These are phyloP conservation scores for Pseudomyrmex gracilis DNA, from an alignment of 1,140 invertebrate species.

Conservation along the genomic window DNA sequence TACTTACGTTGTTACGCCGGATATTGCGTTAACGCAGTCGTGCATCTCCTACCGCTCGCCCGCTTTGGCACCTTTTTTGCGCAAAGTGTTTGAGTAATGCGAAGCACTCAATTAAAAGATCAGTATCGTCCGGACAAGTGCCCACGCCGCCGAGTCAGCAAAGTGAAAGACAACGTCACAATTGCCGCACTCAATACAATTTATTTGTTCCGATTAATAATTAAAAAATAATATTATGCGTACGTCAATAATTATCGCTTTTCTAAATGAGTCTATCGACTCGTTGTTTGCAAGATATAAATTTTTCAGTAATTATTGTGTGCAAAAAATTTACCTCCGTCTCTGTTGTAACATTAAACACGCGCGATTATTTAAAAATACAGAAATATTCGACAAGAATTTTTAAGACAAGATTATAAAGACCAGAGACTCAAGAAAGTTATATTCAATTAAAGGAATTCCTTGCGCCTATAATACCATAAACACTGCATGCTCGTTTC, in stretches of 20 bases:
- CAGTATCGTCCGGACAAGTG: conserved; percentile 46
- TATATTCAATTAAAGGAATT: background rate
- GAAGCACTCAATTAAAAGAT: conserved; percentile 60
- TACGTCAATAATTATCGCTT: background rate
- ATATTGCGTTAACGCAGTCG: conserved; percentile 52
- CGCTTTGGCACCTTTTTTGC: conserved; percentile 42
- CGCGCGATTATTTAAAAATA: background rate
- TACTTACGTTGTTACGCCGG: conserved; percentile 40
- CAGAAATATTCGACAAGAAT: background rate
- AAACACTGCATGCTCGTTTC: conserved; percentile 70
- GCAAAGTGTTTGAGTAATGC: conserved; percentile 52
- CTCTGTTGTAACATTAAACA: background rate
- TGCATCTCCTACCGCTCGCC: conserved; percentile 30
- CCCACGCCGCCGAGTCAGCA: background rate
- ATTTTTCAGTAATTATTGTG: background rate
- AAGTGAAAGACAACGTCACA: conserved; percentile 30
- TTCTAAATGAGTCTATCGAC: background rate
- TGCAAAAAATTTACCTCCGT: background rate
- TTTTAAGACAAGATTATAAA: background rate
- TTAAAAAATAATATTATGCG: background rate
- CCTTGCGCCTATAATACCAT: background rate
- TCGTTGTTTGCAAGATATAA: background rate
- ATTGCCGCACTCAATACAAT: conserved; percentile 11
- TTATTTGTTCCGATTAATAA: conserved; percentile 38
- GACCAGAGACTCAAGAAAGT: background rate